A percentile compares a stretch with the other conserved stretches of the same genome.
These are phyloP conservation scores for human DNA, from an alignment of 2,113 vertebrate species.

Conservation along the genomic window DNA sequence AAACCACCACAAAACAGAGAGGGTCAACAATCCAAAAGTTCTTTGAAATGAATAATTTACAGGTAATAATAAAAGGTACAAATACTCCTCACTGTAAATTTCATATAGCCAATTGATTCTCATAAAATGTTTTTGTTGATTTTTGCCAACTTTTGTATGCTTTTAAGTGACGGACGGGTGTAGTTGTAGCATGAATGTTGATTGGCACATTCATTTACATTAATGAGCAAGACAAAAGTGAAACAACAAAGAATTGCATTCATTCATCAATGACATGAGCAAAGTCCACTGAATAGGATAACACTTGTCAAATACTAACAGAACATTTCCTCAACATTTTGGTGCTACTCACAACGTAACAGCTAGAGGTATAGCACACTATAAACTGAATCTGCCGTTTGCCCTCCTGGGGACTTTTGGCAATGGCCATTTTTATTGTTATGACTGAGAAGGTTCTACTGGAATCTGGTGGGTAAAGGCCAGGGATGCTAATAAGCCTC, in stretches of 20 bases:
- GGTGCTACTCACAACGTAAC: background rate
- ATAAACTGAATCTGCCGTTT: background rate
- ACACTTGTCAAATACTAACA: background rate
- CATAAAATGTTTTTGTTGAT: background rate
- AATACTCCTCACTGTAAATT: background rate
- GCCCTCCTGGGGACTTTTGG: background rate
- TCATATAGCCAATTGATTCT: background rate
- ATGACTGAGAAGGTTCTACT: background rate
- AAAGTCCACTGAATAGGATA: background rate
- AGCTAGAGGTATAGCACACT: background rate
- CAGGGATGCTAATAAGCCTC: background rate
- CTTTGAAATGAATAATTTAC: background rate
- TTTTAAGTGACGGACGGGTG: too few relatives aligned
- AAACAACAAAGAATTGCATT: background rate
- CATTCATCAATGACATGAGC: background rate
- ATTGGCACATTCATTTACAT: rapidly evolving
- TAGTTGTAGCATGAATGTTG: background rate
- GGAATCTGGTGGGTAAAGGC: background rate
- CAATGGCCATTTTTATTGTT: background rate
- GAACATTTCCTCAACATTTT: background rate
- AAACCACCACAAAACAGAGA: background rate
- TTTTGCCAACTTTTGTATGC: background rate
- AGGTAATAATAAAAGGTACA: background rate
- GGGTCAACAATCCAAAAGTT: background rate
- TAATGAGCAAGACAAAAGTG: background rate